Percentiles rank a stretch among this genome's conserved stretches.
phyloP scores from a whole-genome alignment of 1,140 invertebrate species.

The Acromyrmex heyeri region DNA sequence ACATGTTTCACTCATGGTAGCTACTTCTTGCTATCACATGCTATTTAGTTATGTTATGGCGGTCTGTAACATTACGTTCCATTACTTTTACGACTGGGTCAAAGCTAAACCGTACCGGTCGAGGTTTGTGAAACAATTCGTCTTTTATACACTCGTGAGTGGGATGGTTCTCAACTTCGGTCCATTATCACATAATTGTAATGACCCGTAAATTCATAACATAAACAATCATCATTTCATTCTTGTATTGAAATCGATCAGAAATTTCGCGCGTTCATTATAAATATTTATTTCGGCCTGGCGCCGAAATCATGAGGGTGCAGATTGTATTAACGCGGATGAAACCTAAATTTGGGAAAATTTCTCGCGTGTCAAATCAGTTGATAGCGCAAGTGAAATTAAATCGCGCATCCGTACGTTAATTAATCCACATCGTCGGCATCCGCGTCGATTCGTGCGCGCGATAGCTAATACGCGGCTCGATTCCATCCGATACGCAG shows the following conservation, averaged over 20 bases:
- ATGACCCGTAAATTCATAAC: slow-evolving; percentile 12
- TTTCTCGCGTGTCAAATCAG: slow-evolving; percentile 58
- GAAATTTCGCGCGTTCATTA: slow-evolving; percentile 1
- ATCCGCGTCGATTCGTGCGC: slow-evolving; percentile 65
- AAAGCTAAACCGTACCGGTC: slow-evolving; percentile 79
- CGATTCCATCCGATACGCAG: slow-evolving; percentile 72
- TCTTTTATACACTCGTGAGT: slow-evolving; percentile 69
- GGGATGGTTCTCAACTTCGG: slow-evolving; percentile 71
- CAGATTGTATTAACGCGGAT: slow-evolving; percentile 41
- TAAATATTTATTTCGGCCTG: slow-evolving; percentile 56
- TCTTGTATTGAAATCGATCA: slow-evolving; percentile 3
- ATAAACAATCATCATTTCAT: slow-evolving; percentile 14
- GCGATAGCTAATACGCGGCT: slow-evolving; percentile 72
- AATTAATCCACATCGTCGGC: slow-evolving; percentile 75
- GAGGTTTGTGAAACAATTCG: slow-evolving; percentile 79
- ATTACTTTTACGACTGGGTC: slow-evolving; percentile 84
- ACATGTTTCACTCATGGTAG: slow-evolving; percentile 70
- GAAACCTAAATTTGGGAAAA: slow-evolving; percentile 64
- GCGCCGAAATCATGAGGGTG: background rate
- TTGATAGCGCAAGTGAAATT: slow-evolving; percentile 67
- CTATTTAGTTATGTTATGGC: slow-evolving; percentile 79
- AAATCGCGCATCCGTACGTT: slow-evolving; percentile 74
- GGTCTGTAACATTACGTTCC: slow-evolving; percentile 78
- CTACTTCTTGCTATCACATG: slow-evolving; percentile 81
- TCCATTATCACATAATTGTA: background rate